These are phyloP conservation scores for Dendrophyllia cribrosa DNA, from an alignment of 64 coral and sea anemone genomes.

Conservation along the genomic window DNA sequence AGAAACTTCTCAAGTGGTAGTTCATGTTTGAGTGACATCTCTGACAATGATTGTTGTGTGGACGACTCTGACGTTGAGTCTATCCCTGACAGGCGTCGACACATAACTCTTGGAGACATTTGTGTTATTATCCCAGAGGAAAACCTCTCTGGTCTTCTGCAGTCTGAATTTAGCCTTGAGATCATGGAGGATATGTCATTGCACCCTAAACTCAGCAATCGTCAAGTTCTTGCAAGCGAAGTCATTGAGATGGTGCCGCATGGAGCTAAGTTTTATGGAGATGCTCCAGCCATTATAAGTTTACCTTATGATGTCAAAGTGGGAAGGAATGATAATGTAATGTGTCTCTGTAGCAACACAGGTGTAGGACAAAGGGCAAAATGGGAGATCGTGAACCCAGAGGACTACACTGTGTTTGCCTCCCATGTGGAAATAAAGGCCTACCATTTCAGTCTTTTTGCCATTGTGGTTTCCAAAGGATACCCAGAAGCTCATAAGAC, in stretches of 20 bases:
- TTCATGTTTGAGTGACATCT: conserved; percentile 55
- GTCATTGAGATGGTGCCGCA: conserved; percentile 84
- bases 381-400: conserved; percentile 70
- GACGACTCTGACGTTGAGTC: conserved; percentile 35
- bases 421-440: conserved; percentile 87
- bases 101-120: conserved; percentile 87
- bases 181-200: conserved; percentile 85
- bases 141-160: conserved; percentile 83
- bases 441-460: conserved; percentile 95
- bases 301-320: conserved; percentile 75
- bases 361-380: conserved; percentile 69
- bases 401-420: conserved; percentile 71
- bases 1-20: conserved; percentile 22
- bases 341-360: conserved; percentile 91
- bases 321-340: conserved; percentile 48
- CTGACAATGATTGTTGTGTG: conserved; percentile 43
- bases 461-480: conserved; percentile 76
- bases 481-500: conserved; percentile 81
- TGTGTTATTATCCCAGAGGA: conserved; percentile 92
- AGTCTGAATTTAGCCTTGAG: conserved; percentile 85
- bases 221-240: conserved; percentile 82
- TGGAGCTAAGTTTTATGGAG: conserved; percentile 81
- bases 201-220: conserved; percentile 50
- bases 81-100: conserved; percentile 51
- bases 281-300: conserved; percentile 91